Evolutionary conservation across 1,140 invertebrate genomes (phyloP).

Genomic region (Procambarus virginalis): DNA sequence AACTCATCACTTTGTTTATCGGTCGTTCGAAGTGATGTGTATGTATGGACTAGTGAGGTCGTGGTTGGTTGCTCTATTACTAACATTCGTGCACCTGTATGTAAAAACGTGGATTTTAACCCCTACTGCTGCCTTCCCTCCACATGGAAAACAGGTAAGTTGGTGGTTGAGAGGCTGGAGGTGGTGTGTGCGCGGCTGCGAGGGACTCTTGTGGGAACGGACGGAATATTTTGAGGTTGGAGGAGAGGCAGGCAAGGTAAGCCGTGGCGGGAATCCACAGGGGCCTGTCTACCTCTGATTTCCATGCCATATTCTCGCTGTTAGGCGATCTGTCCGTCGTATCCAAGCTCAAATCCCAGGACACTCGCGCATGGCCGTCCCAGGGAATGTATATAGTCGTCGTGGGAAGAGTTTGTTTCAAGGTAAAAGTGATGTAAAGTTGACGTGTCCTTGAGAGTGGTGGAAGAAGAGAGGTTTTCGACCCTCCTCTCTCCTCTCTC

Average conservation of each 20-base stretch:
- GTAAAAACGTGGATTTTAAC: slow-evolving; percentile 12
- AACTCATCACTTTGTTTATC: slow-evolving; percentile 54
- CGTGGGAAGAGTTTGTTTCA: slow-evolving; percentile 20
- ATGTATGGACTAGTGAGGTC: slow-evolving; percentile 28
- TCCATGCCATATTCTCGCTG: background rate
- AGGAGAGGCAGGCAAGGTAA: slow-evolving; percentile 19
- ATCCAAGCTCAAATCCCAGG: background rate
- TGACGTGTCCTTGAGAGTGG: slow-evolving; percentile 38
- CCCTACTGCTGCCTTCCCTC: slow-evolving; percentile 6
- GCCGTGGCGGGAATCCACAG: slow-evolving; percentile 26
- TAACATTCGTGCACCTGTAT: slow-evolving; percentile 10
- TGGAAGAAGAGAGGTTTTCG: slow-evolving; percentile 42
- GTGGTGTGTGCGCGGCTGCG: background rate
- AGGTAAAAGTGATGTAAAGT: slow-evolving; percentile 24
- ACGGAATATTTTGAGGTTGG: slow-evolving; percentile 38
- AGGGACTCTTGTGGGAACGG: slow-evolving; percentile 4
- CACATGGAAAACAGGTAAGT: slow-evolving; percentile 50
- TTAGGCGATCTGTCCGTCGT: background rate
- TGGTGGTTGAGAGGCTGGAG: no score
- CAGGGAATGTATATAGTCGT: background rate
- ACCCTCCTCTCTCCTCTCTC: slow-evolving; percentile 22
- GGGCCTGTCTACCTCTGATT: background rate
- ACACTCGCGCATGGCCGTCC: background rate
- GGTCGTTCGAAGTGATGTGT: slow-evolving; percentile 54
- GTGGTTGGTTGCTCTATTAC: slow-evolving; percentile 27